These are phyloP conservation scores for Strigamia crassipes DNA, from an alignment of 2,888 invertebrate genomes.

Conservation along the genomic window DNA sequence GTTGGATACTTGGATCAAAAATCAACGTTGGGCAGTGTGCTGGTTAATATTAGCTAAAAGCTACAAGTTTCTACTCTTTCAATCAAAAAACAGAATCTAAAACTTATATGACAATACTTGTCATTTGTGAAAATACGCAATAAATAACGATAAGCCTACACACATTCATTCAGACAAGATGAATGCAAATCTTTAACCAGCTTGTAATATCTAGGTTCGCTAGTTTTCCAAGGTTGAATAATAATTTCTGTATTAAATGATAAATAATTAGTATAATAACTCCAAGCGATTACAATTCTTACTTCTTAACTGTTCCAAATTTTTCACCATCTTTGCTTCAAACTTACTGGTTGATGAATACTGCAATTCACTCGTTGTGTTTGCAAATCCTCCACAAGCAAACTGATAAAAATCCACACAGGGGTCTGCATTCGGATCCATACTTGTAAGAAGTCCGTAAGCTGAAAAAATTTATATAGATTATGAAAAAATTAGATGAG, in stretches of 20 bases:
- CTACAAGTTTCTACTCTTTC: no score
- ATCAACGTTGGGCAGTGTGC: no score
- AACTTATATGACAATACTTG: no score
- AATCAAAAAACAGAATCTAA: no score
- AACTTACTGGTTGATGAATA: neutral
- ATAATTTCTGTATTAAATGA: neutral
- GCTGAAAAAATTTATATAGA: neutral
- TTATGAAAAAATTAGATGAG: neutral
- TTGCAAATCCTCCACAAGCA: constrained; percentile 60
- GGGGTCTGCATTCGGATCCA: constrained; percentile 59
- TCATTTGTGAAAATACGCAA: no score
- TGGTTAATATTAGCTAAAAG: no score
- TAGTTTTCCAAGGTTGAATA: neutral
- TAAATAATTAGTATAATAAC: neutral
- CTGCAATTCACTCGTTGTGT: constrained; percentile 51
- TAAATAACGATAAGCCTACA: neutral
- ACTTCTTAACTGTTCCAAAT: neutral
- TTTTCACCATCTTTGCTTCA: neutral
- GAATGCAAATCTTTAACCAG: neutral
- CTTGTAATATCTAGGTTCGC: neutral
- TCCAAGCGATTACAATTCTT: neutral
- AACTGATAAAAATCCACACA: constrained; percentile 63
- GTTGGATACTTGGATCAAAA: no score
- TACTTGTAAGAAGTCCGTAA: constrained; percentile 44
- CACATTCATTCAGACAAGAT: neutral